phyloP scores from a whole-genome alignment of 1,140 invertebrate genomes.

The Drosophila tropicalis region DNA sequence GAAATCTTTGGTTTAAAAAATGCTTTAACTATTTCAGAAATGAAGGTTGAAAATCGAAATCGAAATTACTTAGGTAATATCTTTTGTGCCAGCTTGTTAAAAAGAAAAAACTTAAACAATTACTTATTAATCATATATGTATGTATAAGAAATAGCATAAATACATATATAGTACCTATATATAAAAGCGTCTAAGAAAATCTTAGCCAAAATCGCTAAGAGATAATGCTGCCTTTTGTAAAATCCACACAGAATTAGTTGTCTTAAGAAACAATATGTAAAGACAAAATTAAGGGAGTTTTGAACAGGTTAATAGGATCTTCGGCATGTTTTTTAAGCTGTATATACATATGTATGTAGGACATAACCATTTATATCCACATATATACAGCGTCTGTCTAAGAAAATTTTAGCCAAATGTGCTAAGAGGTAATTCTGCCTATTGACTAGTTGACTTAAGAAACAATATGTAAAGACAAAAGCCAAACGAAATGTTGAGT shows the following conservation, averaged over 20 bases:
- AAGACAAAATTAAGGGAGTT: slow-evolving; percentile 31
- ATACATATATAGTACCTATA: slow-evolving; percentile 24
- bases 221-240: slow-evolving; percentile 76
- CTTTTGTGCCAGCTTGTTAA: slow-evolving; percentile 63
- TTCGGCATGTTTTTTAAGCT: no score
- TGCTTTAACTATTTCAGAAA: slow-evolving; percentile 66
- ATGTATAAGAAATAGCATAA: background rate
- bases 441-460: slow-evolving; percentile 69
- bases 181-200: slow-evolving; percentile 22
- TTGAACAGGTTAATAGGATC: no score
- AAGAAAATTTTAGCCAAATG: slow-evolving; percentile 32
- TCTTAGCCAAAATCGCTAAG: slow-evolving; percentile 40
- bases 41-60: slow-evolving; percentile 36
- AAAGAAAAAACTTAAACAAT: background rate
- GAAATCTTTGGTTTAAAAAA: slow-evolving; percentile 72
- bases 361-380: slow-evolving; percentile 23
- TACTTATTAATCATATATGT: slow-evolving; percentile 24
- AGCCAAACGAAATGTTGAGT: slow-evolving; percentile 11
- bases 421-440: slow-evolving; percentile 67
- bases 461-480: slow-evolving; percentile 50
- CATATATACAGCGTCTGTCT: background rate
- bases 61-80: slow-evolving; percentile 47
- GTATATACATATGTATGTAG: slow-evolving; percentile 4
- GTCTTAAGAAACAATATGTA: slow-evolving; percentile 52
- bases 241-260: slow-evolving; percentile 65